Conservation (phyloP, 2,888 invertebrate species). For the Empis livida region DNA sequence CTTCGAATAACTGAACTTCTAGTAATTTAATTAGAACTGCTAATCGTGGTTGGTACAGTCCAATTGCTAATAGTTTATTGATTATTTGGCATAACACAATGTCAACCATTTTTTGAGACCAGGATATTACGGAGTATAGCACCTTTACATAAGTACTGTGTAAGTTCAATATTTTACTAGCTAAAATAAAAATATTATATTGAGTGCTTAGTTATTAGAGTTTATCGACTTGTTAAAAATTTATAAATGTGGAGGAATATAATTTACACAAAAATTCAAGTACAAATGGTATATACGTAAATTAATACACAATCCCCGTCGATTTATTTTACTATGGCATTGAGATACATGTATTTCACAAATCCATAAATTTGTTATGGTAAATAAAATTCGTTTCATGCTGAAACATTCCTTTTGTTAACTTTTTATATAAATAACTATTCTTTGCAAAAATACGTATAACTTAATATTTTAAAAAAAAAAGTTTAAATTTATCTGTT, state of each 20-base stretch:
- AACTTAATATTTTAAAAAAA: neutral
- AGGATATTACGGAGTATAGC: constrained; percentile 38
- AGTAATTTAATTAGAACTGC: constrained; percentile 45
- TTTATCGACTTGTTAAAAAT: no score
- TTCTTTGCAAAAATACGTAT: no score
- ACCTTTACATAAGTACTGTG: constrained; percentile 37
- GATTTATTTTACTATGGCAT: no score
- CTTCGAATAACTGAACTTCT: constrained; percentile 36
- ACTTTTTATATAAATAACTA: no score
- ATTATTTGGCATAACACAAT: constrained; percentile 32
- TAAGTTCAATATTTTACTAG: constrained; percentile 42
- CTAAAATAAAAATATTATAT: constrained; percentile 31
- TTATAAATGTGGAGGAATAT: no score
- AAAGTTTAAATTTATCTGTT: neutral
- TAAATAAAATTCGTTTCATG: no score
- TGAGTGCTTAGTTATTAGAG: neutral
- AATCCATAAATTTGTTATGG: no score
- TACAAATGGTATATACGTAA: no score
- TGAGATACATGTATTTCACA: no score
- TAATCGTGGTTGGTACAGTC: constrained; percentile 42
- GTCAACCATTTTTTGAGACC: constrained; percentile 38
- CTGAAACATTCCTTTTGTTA: no score
- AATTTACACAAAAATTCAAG: no score
- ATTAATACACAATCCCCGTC: no score
- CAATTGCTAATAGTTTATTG: constrained; percentile 28